Evolutionary conservation across 92 coral and sea anemone species (phyloP).

Genomic region (Palythoa grandis): DNA sequence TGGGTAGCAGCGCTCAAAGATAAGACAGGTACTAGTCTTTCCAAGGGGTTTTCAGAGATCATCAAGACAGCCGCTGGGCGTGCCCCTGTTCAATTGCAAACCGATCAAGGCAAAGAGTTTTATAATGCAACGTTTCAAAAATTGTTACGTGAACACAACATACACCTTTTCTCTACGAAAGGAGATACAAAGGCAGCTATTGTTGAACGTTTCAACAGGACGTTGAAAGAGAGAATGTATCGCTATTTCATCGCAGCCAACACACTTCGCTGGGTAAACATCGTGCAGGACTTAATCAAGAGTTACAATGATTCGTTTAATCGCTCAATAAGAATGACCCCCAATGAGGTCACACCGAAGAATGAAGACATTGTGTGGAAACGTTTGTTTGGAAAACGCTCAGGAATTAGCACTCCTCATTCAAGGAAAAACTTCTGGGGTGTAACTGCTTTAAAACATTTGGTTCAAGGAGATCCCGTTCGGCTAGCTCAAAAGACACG

Average conservation of each 20-base stretch:
- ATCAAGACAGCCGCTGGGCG: slow-evolving; percentile 22
- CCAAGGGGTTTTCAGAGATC: slow-evolving; percentile 3
- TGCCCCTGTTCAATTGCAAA: slow-evolving; percentile 29
- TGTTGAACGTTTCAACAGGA: slow-evolving; percentile 27
- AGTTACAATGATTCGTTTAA: slow-evolving; percentile 27
- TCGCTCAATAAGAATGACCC: slow-evolving; percentile 19
- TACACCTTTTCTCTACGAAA: slow-evolving; percentile 24
- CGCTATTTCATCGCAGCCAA: slow-evolving; percentile 25
- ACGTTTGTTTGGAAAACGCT: slow-evolving; percentile 11
- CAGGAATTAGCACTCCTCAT: slow-evolving; percentile 18
- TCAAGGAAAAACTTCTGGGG: slow-evolving; percentile 21
- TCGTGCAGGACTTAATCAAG: slow-evolving; percentile 21
- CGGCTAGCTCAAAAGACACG: slow-evolving; percentile 24
- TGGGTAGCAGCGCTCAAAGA: slow-evolving; percentile 33
- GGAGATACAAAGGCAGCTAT: slow-evolving; percentile 31
- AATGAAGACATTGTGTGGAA: slow-evolving; percentile 31
- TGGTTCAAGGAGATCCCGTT: slow-evolving; percentile 22
- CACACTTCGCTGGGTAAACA: slow-evolving; percentile 30
- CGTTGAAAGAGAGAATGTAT: slow-evolving; percentile 20
- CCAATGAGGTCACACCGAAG: slow-evolving; percentile 28
- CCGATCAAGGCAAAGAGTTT: slow-evolving; percentile 37
- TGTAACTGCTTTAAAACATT: slow-evolving; percentile 23
- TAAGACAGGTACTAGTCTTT: slow-evolving; percentile 19
- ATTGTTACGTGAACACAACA: slow-evolving; percentile 10
- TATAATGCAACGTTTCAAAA: slow-evolving; percentile 23